These are phyloP conservation scores for Mirza zaza DNA, from an alignment of 2,113 vertebrate genomes.

Conservation along the genomic window DNA sequence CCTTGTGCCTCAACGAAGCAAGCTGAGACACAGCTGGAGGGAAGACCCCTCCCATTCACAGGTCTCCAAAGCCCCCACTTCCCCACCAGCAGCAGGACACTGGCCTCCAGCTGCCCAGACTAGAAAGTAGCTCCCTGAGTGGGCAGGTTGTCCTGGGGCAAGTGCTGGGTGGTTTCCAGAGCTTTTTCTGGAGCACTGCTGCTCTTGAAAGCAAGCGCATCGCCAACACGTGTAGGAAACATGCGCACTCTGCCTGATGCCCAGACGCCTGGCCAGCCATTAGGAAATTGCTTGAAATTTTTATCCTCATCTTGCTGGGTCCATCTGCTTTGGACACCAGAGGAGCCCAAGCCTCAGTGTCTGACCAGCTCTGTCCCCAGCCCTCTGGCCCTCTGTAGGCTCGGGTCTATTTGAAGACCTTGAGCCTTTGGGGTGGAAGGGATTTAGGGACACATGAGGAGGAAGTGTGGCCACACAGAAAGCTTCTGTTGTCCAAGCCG, in stretches of 20 bases:
- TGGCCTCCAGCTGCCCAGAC: not conserved
- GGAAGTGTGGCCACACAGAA: conserved; percentile 9
- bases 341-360: not conserved
- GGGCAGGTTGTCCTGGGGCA: not conserved
- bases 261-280: not conserved
- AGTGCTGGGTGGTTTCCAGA: not conserved
- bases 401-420: not conserved
- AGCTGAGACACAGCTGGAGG: not conserved
- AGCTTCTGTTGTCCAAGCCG: conserved; percentile 33
- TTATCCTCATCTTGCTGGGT: not conserved
- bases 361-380: conserved; percentile 10
- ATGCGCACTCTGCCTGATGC: not conserved
- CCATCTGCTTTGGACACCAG: conserved; percentile 42
- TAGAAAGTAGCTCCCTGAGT: not conserved
- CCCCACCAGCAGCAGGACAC: not conserved
- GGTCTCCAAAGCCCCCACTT: not conserved
- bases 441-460: conserved; percentile 61
- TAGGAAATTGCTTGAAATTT: conserved; percentile 43
- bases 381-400: not conserved
- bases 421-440: not conserved
- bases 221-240: not conserved
- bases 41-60: rapidly evolving
- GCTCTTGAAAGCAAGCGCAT: conserved; percentile 24
- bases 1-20: not conserved
- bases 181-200: conserved; percentile 30